A percentile compares a stretch with the other conserved stretches of the same genome.
These are phyloP conservation scores for Orthosia cruda DNA, from an alignment of 2,888 invertebrate genomes.

Conservation along the genomic window DNA sequence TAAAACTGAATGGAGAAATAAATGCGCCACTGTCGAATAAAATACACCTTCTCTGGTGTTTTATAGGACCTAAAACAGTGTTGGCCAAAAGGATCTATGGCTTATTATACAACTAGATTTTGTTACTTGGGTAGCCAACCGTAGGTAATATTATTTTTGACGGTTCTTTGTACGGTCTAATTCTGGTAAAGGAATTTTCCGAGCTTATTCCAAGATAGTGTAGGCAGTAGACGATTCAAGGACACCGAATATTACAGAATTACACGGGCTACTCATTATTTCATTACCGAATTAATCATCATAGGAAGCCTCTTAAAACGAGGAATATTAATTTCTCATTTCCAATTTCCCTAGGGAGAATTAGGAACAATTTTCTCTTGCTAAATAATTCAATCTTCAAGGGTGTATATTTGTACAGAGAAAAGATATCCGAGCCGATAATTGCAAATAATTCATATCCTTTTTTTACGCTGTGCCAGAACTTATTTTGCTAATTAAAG, in stretches of 20 bases:
- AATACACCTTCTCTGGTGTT: too few relatives aligned
- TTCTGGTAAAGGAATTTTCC: not conserved
- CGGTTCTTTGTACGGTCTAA: not conserved
- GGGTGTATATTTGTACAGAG: not conserved
- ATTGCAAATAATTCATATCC: conserved; percentile 7
- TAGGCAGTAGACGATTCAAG: not conserved
- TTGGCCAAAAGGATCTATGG: too few relatives aligned
- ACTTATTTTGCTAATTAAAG: not conserved
- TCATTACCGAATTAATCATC: conserved; percentile 8
- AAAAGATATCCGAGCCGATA: not conserved
- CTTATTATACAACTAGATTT: too few relatives aligned
- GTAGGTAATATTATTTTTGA: too few relatives aligned
- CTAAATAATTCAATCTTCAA: conserved; percentile 25
- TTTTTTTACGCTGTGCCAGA: not conserved
- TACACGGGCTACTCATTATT: conserved; percentile 24
- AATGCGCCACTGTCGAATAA: too few relatives aligned
- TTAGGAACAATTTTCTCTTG: conserved; percentile 16
- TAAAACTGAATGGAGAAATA: too few relatives aligned
- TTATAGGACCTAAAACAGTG: too few relatives aligned
- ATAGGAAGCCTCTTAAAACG: conserved; percentile 26
- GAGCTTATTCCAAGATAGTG: not conserved
- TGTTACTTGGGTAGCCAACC: too few relatives aligned
- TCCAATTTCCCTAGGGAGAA: conserved; percentile 25
- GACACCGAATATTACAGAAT: not conserved
- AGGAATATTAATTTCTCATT: conserved; percentile 40